These are phyloP conservation scores for Malurus alboscapulatus DNA, from an alignment of 2,113 vertebrate genomes.

Conservation along the genomic window DNA sequence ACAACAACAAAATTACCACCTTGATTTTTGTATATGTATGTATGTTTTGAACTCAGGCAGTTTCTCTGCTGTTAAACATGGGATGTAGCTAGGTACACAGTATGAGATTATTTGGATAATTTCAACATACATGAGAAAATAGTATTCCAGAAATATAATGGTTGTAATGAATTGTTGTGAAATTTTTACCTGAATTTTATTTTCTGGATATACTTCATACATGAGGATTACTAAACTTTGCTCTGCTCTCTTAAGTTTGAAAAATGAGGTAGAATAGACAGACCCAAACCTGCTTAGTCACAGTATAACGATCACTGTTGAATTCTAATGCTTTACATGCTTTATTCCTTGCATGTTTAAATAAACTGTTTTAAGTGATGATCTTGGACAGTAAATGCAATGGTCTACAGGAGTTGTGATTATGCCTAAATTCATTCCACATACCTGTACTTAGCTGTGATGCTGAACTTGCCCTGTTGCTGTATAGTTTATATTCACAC, in stretches of 20 bases:
- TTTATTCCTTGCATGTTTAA: not conserved
- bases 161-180: not conserved
- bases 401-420: not conserved
- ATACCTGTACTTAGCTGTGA: not conserved
- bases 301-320: not conserved
- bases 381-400: not conserved
- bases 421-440: not conserved
- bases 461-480: not conserved
- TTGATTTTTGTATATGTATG: not conserved
- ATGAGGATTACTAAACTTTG: not conserved
- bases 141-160: not conserved
- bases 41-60: not conserved
- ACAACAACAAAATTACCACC: not conserved
- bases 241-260: not conserved
- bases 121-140: not conserved
- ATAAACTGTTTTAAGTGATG: not conserved
- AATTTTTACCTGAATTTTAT: not conserved
- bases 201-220: not conserved
- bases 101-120: not conserved
- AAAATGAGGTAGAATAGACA: not conserved
- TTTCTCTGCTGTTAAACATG: not conserved
- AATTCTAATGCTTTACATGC: not conserved
- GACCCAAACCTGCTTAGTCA: not conserved
- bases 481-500: not conserved
- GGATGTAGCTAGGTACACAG: not conserved